phyloP scores from a whole-genome alignment of 2,797 vertebrate species.

The Columba guinea region DNA sequence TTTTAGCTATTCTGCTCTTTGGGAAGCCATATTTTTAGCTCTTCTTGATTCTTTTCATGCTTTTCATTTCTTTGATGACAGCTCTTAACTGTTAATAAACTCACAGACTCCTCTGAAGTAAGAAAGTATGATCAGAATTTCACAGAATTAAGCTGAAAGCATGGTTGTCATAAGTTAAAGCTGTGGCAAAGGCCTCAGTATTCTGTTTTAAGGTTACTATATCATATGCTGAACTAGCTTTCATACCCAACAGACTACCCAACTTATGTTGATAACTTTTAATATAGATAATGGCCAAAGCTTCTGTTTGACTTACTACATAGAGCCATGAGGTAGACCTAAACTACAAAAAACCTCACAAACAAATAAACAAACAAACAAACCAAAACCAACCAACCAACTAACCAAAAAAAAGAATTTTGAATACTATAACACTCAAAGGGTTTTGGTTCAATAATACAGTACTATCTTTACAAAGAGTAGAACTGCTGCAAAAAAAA shows the following conservation, averaged over 20 bases:
- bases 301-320: not conserved
- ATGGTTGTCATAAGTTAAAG: not conserved
- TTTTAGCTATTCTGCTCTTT: not conserved
- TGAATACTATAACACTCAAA: not conserved
- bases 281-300: not conserved
- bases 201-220: not conserved
- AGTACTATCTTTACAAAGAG: not conserved
- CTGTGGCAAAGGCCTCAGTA: not conserved
- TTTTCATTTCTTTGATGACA: not conserved
- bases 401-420: not conserved
- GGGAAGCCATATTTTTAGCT: not conserved
- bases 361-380: too few relatives aligned
- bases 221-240: not conserved
- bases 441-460: not conserved
- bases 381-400: too few relatives aligned
- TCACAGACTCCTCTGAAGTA: not conserved
- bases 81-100: not conserved
- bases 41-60: not conserved
- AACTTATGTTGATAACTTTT: not conserved
- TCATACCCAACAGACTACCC: not conserved
- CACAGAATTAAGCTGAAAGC: not conserved
- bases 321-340: not conserved
- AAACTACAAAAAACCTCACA: not conserved
- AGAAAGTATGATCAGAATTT: not conserved
- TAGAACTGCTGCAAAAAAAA: not conserved